These are phyloP conservation scores for Myotis vivesi DNA, from an alignment of 2,797 vertebrate genomes.

Conservation along the genomic window DNA sequence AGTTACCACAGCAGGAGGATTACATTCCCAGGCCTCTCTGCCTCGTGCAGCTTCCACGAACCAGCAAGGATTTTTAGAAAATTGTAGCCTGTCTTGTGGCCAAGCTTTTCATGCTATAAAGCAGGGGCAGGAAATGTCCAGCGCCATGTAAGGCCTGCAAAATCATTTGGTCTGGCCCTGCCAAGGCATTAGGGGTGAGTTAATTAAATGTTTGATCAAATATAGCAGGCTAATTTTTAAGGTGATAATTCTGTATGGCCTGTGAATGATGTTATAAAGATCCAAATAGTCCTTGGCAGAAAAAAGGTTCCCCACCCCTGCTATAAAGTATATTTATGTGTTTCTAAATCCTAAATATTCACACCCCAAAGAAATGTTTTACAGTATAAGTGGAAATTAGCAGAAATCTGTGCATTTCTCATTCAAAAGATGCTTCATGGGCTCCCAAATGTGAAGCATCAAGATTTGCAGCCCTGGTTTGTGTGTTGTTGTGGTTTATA, in stretches of 20 bases:
- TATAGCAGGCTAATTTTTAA: no score
- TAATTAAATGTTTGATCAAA: no score
- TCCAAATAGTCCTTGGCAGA: no score
- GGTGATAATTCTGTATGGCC: no score
- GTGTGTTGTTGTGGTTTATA: neutral
- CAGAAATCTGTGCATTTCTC: neutral
- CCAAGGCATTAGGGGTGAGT: no score
- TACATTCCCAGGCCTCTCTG: neutral
- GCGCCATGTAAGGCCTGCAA: no score
- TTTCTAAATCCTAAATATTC: constrained; percentile 30
- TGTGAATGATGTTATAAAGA: no score
- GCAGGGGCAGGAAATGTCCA: no score
- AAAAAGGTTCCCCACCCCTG: no score
- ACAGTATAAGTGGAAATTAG: neutral
- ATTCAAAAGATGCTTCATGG: neutral
- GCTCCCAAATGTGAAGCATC: neutral
- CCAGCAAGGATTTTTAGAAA: neutral
- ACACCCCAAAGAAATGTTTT: neutral
- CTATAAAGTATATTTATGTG: neutral
- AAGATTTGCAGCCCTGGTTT: no score
- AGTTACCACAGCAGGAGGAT: neutral
- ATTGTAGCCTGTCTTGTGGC: neutral
- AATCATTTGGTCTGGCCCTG: no score
- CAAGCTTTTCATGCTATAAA: neutral
- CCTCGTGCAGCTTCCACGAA: neutral